Evolutionary conservation across 2,113 vertebrate genomes (phyloP).

Genomic region (Ginglymostoma cirratum): DNA sequence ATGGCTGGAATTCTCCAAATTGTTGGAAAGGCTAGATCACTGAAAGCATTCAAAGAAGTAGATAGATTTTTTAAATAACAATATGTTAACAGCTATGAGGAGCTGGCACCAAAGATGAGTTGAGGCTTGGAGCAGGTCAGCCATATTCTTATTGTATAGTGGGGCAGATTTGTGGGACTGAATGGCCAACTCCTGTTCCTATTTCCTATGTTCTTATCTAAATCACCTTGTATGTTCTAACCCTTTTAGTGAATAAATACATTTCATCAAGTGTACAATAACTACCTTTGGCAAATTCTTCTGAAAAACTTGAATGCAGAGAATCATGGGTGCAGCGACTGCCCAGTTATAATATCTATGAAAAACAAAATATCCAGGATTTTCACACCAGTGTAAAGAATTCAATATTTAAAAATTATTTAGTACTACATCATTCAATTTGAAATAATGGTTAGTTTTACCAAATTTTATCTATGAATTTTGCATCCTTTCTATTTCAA

Average conservation of each 20-base stretch:
- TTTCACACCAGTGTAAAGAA: not conserved
- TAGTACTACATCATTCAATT: not conserved
- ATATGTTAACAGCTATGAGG: too few species aligned
- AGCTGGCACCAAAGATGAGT: too few species aligned
- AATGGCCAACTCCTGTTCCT: too few species aligned
- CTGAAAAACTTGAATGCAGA: conserved; percentile 85
- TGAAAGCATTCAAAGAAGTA: too few species aligned
- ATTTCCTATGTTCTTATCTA: not conserved
- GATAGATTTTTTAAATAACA: too few species aligned
- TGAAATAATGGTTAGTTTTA: not conserved
- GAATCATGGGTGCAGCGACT: conserved; percentile 84
- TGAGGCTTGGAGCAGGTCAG: too few species aligned
- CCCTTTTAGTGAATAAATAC: not conserved
- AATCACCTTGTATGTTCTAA: not conserved
- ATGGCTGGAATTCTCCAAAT: too few species aligned
- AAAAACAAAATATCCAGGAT: not conserved
- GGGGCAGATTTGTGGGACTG: too few species aligned
- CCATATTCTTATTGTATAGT: too few species aligned
- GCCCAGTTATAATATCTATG: conserved; percentile 90
- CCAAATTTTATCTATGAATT: not conserved
- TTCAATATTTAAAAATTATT: not conserved
- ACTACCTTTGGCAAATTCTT: conserved; percentile 80
- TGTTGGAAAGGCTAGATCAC: too few species aligned
- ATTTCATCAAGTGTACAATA: not conserved
- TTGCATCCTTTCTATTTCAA: not conserved